Evolutionary conservation across 2,113 vertebrate species (phyloP).

Genomic region (Xiphorhynchus elegans): DNA sequence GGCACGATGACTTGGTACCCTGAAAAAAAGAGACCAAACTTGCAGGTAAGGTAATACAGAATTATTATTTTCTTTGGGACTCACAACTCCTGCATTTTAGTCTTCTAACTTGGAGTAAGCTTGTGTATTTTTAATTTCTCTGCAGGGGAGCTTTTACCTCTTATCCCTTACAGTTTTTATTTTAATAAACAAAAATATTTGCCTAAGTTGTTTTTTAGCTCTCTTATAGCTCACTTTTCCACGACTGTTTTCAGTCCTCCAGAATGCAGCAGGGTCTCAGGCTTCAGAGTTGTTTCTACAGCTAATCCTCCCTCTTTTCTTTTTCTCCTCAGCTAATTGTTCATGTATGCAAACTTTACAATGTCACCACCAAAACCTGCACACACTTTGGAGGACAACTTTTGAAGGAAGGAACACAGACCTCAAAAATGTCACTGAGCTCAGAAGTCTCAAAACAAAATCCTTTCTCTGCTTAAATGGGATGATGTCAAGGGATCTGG

Average conservation of each 20-base stretch:
- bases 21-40: neutral
- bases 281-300: neutral
- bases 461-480: neutral
- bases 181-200: neutral
- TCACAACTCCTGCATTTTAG: neutral
- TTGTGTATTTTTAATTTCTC: neutral
- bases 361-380: neutral
- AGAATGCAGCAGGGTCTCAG: neutral
- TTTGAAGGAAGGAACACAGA: neutral
- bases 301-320: neutral
- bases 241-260: neutral
- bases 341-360: neutral
- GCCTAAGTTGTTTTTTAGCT: neutral
- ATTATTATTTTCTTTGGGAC: neutral
- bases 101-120: neutral
- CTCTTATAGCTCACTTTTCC: neutral
- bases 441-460: neutral
- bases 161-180: neutral
- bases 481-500: neutral
- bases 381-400: neutral
- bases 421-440: neutral
- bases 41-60: neutral
- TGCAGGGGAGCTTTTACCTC: neutral
- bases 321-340: neutral
- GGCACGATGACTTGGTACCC: neutral